A percentile compares a stretch with the other conserved stretches of the same genome.
phyloP scores from a whole-genome alignment of 2,797 vertebrate genomes.

The Rhodeus uyekii region DNA sequence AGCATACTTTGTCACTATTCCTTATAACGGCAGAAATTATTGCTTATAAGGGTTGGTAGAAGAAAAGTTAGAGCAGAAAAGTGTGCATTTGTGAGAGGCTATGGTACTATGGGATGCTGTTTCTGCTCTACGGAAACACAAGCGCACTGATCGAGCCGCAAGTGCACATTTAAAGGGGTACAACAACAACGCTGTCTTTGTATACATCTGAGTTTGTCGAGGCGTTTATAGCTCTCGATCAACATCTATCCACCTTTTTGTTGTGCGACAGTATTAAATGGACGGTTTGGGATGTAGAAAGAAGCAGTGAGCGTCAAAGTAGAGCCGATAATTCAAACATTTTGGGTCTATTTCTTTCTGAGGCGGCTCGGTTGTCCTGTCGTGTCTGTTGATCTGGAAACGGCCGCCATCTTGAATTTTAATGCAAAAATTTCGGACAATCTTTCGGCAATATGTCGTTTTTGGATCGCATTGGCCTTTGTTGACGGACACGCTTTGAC shows the following conservation, averaged over 20 bases:
- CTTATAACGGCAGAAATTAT: neutral
- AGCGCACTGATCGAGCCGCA: slow-evolving; percentile 32
- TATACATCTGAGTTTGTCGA: slow-evolving; percentile 52
- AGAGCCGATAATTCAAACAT: slow-evolving; percentile 24
- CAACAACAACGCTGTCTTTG: slow-evolving; percentile 56
- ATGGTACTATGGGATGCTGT: slow-evolving; percentile 43
- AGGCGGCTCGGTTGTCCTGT: slow-evolving; percentile 52
- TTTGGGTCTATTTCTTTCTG: slow-evolving; percentile 54
- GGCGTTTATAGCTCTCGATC: slow-evolving; percentile 24
- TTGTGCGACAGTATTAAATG: neutral
- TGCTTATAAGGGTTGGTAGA: neutral
- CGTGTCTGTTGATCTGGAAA: slow-evolving; percentile 54
- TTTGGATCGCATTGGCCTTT: slow-evolving; percentile 35
- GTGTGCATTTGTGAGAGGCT: neutral
- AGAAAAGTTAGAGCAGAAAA: neutral
- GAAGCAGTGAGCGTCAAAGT: neutral
- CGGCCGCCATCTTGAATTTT: slow-evolving; percentile 66
- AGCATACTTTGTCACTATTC: neutral
- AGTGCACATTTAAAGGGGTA: slow-evolving; percentile 58
- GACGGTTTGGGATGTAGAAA: neutral
- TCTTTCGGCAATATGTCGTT: slow-evolving; percentile 51
- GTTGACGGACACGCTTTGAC: slow-evolving; percentile 46
- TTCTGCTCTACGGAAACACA: slow-evolving; percentile 57
- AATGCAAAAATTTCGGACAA: slow-evolving; percentile 58
- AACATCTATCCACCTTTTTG: neutral